Evolutionary conservation across 1,140 invertebrate genomes (phyloP), one percentile per base, ranked within the genome.

Genomic region (Drosophila fuyamai): DNA sequence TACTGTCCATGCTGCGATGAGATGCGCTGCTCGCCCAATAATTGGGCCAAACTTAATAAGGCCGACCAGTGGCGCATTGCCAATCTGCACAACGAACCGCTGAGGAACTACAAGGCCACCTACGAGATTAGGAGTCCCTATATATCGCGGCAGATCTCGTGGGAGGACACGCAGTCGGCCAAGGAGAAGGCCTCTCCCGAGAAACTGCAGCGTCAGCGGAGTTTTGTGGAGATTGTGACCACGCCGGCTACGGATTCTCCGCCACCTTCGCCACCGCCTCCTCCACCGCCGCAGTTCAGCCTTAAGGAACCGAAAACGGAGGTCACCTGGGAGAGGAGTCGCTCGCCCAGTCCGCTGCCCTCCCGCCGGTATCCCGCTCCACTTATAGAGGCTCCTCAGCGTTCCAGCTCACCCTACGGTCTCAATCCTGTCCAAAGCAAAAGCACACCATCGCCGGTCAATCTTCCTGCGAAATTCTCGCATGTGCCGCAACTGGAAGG

Each of bases 111-210:
- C 54, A 80, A 89, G 53, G 85, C 90, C 55, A 92, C 90, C 56
- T 92, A 92, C 50, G 90, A 92, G 53, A 68, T 92, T 18, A 81
- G 86, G 6, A 92, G 90, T 77, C 90, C 90, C 0, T 90, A 88
- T 44, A 51, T 90, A 27, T 89, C 86, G 7, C 66, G 90, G 0
- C 90, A 92, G 47, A 89, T 92, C 35, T 90, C 83, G 50, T 92
- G 90, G 90, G 86, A 92, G 65, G 76, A 91, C 0, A 60, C 76
- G 12, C 83, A 88, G 56, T 13, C 67, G 7, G 13, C 27, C 18
- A 44, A 38, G 5, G 63, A 67, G 27, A 65, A 41, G 7, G 8
- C 47, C 1, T 12, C 44, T 1, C 14, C 36, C 0, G 73, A 77
- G 2, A 29, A 77, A 16, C 38, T 65, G 16, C 47, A 61, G 9